Evolutionary conservation across 2,888 invertebrate genomes (phyloP), one percentile per base, ranked within the genome.

Genomic region (Parelbella ahira): DNA sequence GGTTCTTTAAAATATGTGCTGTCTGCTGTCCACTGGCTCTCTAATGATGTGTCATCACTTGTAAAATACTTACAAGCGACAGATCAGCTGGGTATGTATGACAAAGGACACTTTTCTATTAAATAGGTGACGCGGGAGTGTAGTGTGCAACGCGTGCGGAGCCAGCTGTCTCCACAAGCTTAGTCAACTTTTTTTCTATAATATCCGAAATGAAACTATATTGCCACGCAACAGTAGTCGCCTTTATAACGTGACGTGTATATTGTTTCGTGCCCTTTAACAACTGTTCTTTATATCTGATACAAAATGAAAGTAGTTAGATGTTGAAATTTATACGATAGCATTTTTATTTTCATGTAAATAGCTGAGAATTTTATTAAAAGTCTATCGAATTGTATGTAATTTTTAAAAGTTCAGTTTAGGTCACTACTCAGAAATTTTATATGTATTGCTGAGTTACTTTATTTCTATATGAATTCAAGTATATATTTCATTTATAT

Each of bases 111-210:
- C 19, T 27, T 15, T 5, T 33, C 33, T 21, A 33, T 27, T 27
- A 11, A 25, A 9, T 18, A 7, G 25, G 10, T 25, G 32, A 12
- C n/a, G 20, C 25, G 25, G 25, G 27, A 27, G 36, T 27, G 36
- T 37, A 20, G 12, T 5, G 7, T 7, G 3, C 4, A 6, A 19
- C 36, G 36, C 36, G 36, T 36, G 36, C 36, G 18, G 3, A 11
- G 27, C 8, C 36, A 36, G 36, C 25, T 27, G 36, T 25, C 27
- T n/a, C n/a, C n/a, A n/a, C n/a, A n/a, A n/a, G 9, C 8, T n/a
- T 19, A 28, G 8, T 27, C 7, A 15, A 8, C 27, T 25, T 19
- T 27, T 27, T 36, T 11, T 19, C 19, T 12, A 18, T 36, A 27
- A 19, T 18, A 25, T 15, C 24, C 25, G n/a, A 19, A 25, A 27